A percentile compares a stretch with the other conserved stretches of the same genome.
phyloP scores from a whole-genome alignment of 2,888 invertebrate genomes.

The Perithous albicinctus region DNA sequence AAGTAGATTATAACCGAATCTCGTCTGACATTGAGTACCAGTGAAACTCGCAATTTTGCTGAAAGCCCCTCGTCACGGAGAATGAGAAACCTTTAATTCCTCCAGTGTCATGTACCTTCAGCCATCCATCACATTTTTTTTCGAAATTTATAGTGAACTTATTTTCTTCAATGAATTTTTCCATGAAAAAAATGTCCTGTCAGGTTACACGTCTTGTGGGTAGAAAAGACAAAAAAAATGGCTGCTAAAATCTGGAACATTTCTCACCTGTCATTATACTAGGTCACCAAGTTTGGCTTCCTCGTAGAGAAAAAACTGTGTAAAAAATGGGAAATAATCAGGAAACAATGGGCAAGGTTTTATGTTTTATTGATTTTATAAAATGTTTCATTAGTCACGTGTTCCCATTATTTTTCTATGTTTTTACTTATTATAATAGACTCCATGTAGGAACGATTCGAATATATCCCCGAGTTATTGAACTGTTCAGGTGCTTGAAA shows the following conservation, averaged over 20 bases:
- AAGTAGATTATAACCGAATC: conserved; percentile 59
- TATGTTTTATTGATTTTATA: too few species aligned
- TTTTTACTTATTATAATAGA: background rate
- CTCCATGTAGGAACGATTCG: background rate
- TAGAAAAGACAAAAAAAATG: too few species aligned
- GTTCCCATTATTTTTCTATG: background rate
- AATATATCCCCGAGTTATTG: background rate
- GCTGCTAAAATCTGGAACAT: too few species aligned
- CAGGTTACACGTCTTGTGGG: too few species aligned
- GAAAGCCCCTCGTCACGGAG: conserved; percentile 32
- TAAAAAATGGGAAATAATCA: too few species aligned
- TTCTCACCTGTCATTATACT: too few species aligned
- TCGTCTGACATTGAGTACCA: conserved; percentile 49
- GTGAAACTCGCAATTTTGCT: conserved; percentile 54
- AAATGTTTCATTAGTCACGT: too few species aligned
- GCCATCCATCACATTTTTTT: conserved; percentile 1
- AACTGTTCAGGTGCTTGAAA: background rate
- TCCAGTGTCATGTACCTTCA: background rate
- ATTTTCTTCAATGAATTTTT: background rate
- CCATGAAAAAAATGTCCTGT: too few species aligned
- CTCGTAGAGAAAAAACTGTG: too few species aligned
- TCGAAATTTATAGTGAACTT: background rate
- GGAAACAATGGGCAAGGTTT: too few species aligned
- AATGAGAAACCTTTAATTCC: conserved; percentile 28
- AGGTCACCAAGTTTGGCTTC: too few species aligned